phyloP scores from a whole-genome alignment of 2,797 vertebrate species.

The Fringilla coelebs region DNA sequence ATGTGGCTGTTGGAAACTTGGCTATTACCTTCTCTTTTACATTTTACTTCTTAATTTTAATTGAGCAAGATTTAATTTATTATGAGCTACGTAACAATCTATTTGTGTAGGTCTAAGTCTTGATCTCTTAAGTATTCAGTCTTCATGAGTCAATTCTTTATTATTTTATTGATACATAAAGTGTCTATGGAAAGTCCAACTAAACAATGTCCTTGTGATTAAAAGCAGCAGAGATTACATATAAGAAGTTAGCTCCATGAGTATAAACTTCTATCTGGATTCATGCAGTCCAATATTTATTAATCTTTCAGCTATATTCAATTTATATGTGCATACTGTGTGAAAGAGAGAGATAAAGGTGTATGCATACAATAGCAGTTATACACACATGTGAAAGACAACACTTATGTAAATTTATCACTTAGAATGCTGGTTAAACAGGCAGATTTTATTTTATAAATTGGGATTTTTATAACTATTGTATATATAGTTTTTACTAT shows the following conservation, averaged over 20 bases:
- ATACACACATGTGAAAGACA: neutral
- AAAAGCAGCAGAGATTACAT: neutral
- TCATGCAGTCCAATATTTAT: neutral
- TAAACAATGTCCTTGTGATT: neutral
- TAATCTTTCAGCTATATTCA: neutral
- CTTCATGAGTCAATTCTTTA: neutral
- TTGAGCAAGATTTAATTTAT: neutral
- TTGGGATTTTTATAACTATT: neutral
- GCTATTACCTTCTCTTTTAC: neutral
- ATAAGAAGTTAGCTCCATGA: neutral
- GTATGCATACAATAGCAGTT: neutral
- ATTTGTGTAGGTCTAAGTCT: neutral
- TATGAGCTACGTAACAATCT: neutral
- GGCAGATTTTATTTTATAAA: neutral
- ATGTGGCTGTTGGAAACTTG: neutral
- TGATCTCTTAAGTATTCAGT: neutral
- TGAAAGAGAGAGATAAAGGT: neutral
- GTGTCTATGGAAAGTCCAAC: neutral
- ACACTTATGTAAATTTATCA: neutral
- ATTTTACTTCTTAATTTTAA: conserved; percentile 12
- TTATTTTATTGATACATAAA: neutral
- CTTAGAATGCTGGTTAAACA: neutral
- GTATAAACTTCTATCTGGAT: neutral
- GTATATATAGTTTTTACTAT: neutral
- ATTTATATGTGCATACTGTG: neutral